Evolutionary conservation across 2,113 vertebrate genomes (phyloP).

Genomic region (Calidris pygmaea): DNA sequence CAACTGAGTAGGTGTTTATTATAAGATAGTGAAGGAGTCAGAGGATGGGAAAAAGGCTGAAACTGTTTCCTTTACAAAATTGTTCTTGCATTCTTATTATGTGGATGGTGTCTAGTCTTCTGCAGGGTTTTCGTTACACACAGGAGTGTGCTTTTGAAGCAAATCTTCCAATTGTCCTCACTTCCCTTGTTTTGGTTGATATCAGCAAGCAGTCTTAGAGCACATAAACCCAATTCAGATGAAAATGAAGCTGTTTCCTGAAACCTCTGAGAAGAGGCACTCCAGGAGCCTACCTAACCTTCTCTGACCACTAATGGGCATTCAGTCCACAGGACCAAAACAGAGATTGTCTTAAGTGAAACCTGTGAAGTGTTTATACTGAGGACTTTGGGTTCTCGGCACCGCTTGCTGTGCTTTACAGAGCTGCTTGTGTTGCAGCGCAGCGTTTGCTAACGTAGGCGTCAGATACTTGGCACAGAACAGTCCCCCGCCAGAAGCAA

Average conservation of each 20-base stretch:
- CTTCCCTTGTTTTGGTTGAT: not conserved
- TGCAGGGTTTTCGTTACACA: not conserved
- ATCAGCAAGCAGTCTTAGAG: not conserved
- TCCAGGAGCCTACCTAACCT: not conserved
- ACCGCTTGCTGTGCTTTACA: not conserved
- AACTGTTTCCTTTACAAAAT: not conserved
- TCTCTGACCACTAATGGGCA: not conserved
- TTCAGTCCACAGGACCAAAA: not conserved
- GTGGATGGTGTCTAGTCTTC: not conserved
- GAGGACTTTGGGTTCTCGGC: not conserved
- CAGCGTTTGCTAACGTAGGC: not conserved
- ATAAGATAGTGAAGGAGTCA: not conserved
- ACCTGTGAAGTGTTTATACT: not conserved
- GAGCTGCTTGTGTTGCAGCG: not conserved
- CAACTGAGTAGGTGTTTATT: not conserved
- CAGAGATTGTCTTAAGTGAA: not conserved
- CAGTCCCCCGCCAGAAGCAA: not conserved
- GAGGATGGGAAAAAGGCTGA: not conserved
- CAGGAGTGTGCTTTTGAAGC: not conserved
- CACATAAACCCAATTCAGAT: not conserved
- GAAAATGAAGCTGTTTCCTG: not conserved
- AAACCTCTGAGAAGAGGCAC: not conserved
- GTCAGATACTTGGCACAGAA: not conserved
- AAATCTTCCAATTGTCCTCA: not conserved
- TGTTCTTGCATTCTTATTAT: not conserved